phyloP scores from a whole-genome alignment of 2,797 vertebrate genomes.

The Phylloscopus collybita region DNA sequence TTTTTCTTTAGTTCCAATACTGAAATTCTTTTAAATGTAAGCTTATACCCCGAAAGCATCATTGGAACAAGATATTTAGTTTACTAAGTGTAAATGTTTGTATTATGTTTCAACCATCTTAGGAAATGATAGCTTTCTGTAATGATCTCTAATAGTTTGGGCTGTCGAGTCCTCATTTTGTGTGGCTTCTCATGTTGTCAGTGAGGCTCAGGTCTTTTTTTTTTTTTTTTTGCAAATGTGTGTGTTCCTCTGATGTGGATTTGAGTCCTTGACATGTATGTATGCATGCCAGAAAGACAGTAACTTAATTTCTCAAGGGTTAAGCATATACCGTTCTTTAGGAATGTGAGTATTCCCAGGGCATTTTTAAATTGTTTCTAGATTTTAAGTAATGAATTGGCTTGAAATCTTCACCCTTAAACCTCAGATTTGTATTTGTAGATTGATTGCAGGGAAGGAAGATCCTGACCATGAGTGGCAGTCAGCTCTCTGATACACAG shows the following conservation, averaged over 20 bases:
- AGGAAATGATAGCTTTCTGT: background rate
- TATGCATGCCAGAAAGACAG: background rate
- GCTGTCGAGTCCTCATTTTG: background rate
- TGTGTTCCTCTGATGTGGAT: background rate
- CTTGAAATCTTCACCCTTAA: background rate
- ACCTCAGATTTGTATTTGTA: slow-evolving; percentile 14
- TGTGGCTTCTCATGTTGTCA: background rate
- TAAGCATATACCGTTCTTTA: background rate
- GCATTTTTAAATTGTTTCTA: background rate
- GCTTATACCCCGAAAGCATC: background rate
- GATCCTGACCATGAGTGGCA: background rate
- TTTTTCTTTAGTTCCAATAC: background rate
- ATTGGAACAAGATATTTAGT: background rate
- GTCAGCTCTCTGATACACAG: background rate
- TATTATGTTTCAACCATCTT: background rate
- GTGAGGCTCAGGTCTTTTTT: background rate
- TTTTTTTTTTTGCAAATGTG: background rate
- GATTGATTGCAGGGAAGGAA: background rate
- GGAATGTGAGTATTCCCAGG: background rate
- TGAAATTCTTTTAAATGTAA: background rate
- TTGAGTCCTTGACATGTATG: background rate
- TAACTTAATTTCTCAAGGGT: background rate
- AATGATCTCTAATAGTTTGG: background rate
- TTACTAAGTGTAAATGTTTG: background rate
- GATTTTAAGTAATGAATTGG: background rate